These are phyloP conservation scores for Aldabrachelys gigantea DNA, from an alignment of 2,113 vertebrate genomes.

Conservation along the genomic window DNA sequence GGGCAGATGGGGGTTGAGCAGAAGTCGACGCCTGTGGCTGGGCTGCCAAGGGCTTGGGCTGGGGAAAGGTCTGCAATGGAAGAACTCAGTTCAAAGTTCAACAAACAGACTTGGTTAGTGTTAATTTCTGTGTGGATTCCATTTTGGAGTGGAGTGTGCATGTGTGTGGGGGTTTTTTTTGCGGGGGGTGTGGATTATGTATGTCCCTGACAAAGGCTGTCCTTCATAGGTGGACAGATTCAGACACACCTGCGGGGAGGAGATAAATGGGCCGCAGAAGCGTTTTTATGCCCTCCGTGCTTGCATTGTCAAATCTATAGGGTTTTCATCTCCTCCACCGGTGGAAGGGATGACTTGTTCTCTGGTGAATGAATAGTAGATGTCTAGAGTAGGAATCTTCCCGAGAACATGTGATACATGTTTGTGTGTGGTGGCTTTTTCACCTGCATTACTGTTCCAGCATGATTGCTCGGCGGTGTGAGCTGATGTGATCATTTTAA, in stretches of 20 bases:
- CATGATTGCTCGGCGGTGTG: neutral
- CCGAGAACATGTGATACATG: neutral
- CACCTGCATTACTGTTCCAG: neutral
- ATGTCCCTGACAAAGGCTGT: neutral
- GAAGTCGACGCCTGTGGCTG: neutral
- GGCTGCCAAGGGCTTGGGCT: neutral
- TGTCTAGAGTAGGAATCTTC: neutral
- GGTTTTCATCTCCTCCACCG: neutral
- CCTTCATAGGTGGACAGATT: neutral
- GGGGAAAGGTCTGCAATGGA: neutral
- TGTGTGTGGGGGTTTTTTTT: neutral
- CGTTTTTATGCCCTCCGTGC: neutral
- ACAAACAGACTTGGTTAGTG: neutral
- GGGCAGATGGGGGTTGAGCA: no score
- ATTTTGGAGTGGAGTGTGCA: neutral
- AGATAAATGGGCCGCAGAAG: neutral
- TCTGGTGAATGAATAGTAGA: neutral
- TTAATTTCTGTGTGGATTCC: neutral
- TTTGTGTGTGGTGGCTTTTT: neutral
- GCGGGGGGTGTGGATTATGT: no score
- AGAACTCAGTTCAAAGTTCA: neutral
- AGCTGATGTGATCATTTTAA: neutral
- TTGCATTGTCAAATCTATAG: neutral
- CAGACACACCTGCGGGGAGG: accelerated
- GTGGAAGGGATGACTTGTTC: neutral